Base-by-base conservation (phyloP, 2,888 invertebrate species). In the Xestia rhomboidea region DNA sequence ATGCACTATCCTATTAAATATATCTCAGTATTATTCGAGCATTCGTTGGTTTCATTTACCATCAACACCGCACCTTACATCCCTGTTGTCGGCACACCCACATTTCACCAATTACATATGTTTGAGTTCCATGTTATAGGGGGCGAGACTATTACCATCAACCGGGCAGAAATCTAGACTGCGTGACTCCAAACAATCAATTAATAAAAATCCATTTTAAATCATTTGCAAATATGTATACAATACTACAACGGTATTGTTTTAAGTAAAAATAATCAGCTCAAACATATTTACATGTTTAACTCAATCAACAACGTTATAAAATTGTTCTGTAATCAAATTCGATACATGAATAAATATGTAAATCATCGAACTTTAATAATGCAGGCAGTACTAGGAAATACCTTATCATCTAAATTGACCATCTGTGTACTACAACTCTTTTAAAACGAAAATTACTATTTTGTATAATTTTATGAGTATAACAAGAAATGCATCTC, bases 401-500 rank as follows among this genome's bases (percentile, higher is more conserved):
- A 7, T 38, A 38, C 8, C 10, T 15, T 46, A 30, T 24, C 24
- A 63, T 27, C 41, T 70, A 27, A 44, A 68, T 38, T 11, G 6
- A 38, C n/a, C 1, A 7, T 63, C 13, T 8, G 18, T 57, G 11
- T 57, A n/a, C 15, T 46, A 21, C 34, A 27, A 15, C 15, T n/a
- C 0, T 18, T 54, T 44, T 13, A 30, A 21, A 30, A 41, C 2
- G 27, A 76, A 57, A 54, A 27, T 27, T 24, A 7, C 3, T 27
- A 10, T 1, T 11, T 18, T 4, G 13, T 38, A 57, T 15, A 2
- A 24, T 34, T 18, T 44, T 24, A 10, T 8, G 21, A 44, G 27
- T n/a, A 18, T 10, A 18, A 44, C 13, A 18, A 27, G 27, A 34
- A 27, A 24, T 30, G 5, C 63, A 30, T 73, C 87, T 91, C 90